Conservation (phyloP, 1,140 invertebrate genomes). For the Conus ventricosus region DNA sequence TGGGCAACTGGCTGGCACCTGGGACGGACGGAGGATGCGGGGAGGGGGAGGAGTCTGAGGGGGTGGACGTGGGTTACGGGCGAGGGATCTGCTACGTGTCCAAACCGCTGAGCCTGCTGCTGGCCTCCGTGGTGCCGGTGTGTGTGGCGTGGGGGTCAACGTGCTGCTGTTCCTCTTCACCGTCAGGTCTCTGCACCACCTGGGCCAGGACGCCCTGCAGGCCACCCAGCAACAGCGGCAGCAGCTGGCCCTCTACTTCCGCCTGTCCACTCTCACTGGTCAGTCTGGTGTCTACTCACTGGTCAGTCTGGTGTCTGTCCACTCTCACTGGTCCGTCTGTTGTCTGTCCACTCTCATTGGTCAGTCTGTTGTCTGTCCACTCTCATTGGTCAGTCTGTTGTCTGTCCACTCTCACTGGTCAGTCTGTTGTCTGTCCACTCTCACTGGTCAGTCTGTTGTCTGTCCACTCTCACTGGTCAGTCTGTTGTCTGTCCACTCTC, state of each 20-base stretch:
- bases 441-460: too few species aligned
- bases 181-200: background rate
- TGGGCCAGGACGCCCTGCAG: background rate
- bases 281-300: background rate
- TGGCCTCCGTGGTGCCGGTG: conserved; percentile 24
- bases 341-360: too few species aligned
- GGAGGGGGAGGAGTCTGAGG: background rate
- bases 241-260: conserved; percentile 72
- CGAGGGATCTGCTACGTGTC: conserved; percentile 32
- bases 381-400: too few species aligned
- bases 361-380: too few species aligned
- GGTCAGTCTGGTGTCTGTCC: too few species aligned
- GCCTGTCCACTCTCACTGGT: conserved; percentile 75
- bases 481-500: too few species aligned
- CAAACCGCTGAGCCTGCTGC: conserved; percentile 1
- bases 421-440: too few species aligned
- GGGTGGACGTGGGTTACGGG: conserved; percentile 28
- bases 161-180: conserved; percentile 3
- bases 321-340: too few species aligned
- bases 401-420: too few species aligned
- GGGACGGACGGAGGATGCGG: background rate
- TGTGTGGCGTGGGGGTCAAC: background rate
- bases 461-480: too few species aligned
- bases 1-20: background rate
- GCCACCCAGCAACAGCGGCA: background rate